Percentiles rank a stretch among this genome's conserved stretches.
phyloP scores from a whole-genome alignment of 2,888 invertebrate genomes.

The Melipona bicolor region DNA sequence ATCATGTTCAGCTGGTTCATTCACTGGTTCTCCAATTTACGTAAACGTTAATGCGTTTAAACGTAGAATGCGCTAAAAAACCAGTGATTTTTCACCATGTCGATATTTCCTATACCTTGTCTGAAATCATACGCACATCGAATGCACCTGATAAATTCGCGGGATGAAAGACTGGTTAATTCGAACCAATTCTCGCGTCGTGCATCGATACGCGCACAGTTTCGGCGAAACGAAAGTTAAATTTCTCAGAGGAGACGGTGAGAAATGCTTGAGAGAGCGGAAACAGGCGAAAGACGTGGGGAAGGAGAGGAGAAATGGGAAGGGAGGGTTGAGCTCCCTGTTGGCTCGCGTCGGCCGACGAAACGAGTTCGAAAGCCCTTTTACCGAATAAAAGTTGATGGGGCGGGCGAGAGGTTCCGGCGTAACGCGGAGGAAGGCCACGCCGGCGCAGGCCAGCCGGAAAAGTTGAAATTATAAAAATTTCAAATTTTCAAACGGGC shows the following conservation, averaged over 20 bases:
- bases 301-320: background rate
- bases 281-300: background rate
- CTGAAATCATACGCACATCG: no score
- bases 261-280: constrained; percentile 36
- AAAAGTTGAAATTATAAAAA: constrained; percentile 79
- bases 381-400: constrained; percentile 70
- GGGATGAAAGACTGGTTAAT: constrained; percentile 62
- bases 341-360: constrained; percentile 65
- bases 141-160: constrained; percentile 29
- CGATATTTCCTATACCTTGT: no score
- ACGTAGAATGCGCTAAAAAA: no score
- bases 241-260: constrained; percentile 76
- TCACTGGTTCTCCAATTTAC: no score
- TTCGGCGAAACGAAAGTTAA: constrained; percentile 75
- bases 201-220: constrained; percentile 65
- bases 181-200: constrained; percentile 46
- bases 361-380: constrained; percentile 76
- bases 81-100: no score
- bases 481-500: constrained; percentile 73
- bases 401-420: constrained; percentile 34
- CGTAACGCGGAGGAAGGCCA: background rate
- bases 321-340: constrained; percentile 17
- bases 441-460: constrained; percentile 52
- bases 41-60: no score
- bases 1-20: no score